Evolutionary conservation across 2,113 vertebrate species (phyloP).

Genomic region (Fukomys damarensis): DNA sequence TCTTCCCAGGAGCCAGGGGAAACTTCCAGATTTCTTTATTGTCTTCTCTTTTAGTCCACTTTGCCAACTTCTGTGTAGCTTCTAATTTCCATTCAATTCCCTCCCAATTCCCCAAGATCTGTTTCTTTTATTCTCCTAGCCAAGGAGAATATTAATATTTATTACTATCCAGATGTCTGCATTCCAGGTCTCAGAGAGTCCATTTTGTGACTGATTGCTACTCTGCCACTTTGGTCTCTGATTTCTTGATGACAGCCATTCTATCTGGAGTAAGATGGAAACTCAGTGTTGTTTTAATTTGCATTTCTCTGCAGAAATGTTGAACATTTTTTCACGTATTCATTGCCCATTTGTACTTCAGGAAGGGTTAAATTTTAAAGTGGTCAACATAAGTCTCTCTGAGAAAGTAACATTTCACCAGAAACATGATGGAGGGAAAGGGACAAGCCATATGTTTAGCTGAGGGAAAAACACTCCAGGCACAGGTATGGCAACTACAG

Average conservation of each 20-base stretch:
- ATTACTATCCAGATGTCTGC: neutral
- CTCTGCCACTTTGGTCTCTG: neutral
- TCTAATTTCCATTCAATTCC: neutral
- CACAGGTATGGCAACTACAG: neutral
- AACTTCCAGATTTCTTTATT: neutral
- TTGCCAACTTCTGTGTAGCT: neutral
- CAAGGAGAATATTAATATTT: too few relatives aligned
- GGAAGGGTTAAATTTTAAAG: conserved; percentile 30
- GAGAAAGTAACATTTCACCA: conserved; percentile 37
- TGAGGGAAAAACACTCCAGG: neutral
- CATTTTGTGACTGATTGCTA: neutral
- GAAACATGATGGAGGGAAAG: conserved; percentile 4
- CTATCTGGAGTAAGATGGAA: neutral
- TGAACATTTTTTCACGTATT: neutral
- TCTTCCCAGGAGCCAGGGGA: neutral
- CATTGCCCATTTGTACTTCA: neutral
- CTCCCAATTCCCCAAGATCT: neutral
- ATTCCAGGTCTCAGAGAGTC: neutral
- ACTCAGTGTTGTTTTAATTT: neutral
- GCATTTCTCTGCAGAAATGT: neutral
- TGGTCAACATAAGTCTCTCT: neutral
- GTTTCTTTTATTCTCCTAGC: neutral
- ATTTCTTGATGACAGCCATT: neutral
- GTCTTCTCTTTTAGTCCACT: neutral
- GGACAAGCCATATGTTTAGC: neutral